Evolutionary conservation across 2,888 invertebrate species (phyloP).

Genomic region (Podabrus alpinus): DNA sequence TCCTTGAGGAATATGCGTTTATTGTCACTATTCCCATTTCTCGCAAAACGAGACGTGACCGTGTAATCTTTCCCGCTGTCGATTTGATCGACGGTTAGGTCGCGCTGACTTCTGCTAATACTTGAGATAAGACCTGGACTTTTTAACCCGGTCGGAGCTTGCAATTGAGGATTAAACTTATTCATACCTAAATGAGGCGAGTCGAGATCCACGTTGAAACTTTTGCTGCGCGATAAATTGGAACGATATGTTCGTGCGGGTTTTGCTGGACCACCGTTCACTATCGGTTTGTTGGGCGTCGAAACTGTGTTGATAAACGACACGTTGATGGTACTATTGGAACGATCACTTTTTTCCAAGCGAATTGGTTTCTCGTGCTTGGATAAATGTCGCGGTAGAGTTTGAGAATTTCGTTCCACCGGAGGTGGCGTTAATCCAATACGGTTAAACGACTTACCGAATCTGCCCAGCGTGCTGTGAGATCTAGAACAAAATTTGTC

Average conservation of each 20-base stretch:
- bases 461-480: conserved; percentile 76
- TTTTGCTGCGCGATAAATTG: conserved; percentile 76
- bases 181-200: conserved; percentile 59
- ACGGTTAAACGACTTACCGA: conserved; percentile 81
- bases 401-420: conserved; percentile 67
- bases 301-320: conserved; percentile 63
- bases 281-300: conserved; percentile 42
- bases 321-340: conserved; percentile 69
- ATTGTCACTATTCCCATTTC: conserved; percentile 62
- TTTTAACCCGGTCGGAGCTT: conserved; percentile 69
- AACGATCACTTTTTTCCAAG: conserved; percentile 61
- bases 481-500: conserved; percentile 61
- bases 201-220: conserved; percentile 69
- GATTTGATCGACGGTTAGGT: conserved; percentile 65
- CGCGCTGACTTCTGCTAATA: conserved; percentile 81
- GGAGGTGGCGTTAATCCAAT: conserved; percentile 62
- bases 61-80: conserved; percentile 61
- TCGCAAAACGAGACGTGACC: conserved; percentile 62
- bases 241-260: conserved; percentile 80
- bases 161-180: conserved; percentile 79
- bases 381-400: conserved; percentile 67
- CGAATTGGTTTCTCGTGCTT: conserved; percentile 49
- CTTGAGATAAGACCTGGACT: conserved; percentile 87
- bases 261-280: conserved; percentile 68
- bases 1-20: conserved; percentile 71